Base-by-base conservation (phyloP, 1,140 invertebrate species). In the Bombus impatiens region DNA sequence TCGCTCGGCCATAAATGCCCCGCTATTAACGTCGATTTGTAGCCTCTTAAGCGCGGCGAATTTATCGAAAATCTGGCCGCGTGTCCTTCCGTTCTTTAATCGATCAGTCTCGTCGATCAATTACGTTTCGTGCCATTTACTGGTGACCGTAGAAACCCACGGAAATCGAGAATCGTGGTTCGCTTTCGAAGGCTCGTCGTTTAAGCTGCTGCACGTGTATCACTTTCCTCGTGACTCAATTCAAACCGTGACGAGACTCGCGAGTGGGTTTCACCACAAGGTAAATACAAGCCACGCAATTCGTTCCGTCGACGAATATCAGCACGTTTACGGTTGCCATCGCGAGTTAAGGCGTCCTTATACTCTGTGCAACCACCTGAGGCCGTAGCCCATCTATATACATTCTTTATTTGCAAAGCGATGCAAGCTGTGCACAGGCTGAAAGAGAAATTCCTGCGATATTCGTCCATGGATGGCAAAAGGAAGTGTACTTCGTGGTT, bases 231-330 rank as follows among this genome's bases (percentile, higher is more conserved):
- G 84, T 87, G 80, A 81, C 85, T 89, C 88, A 85, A 89, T 87
- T 81, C 86, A 47, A 72, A 57, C 78, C 87, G 88, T 89, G 87
- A 89, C 84, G 44, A 53, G 87, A 89, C 84, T 88, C 35, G 37
- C 87, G 57, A 78, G 72, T 76, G 77, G 62, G 57, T 86, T 81
- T 59, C 62, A 47, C 5, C 13, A 4, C 59, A 35, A 67, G 37
- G 78, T 86, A 89, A 84, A 89, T 68, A 84, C 81, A 70, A 80
- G 32, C 76, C 37, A 35, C 28, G 88, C 79, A 80, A 80, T 89
- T 88, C 87, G 88, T 88, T 89, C 81, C 78, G 75, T 86, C 79
- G 86, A 53, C 75, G 83, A 81, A 86, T 86, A 79, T 82, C 88
- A 75, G 75, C 87, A 59, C 74, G 87, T 88, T 88, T 80, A 87